Base-by-base conservation (phyloP, 2,888 invertebrate genomes). In the Seira ritae region DNA sequence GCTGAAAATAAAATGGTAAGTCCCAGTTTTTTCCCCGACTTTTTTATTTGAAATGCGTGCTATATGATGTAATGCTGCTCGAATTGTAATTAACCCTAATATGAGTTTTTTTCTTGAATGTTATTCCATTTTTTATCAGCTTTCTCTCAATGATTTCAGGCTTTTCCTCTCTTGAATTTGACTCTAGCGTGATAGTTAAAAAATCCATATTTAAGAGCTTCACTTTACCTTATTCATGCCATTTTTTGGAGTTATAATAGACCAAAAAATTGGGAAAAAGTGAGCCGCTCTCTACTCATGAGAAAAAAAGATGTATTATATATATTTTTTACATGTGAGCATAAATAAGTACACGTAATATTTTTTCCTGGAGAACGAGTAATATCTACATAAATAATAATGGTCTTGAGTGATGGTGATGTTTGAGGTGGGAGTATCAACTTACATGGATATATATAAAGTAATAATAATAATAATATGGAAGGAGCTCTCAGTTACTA, bases 71-170 rank as follows among this genome's bases (percentile, higher is more conserved):
- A 78, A 81, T 79, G 78, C 69, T 78, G 80, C 80, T n/a, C n/a
- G n/a, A 86, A 85, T 86, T 85, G 87, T 87, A 87, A 87, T 87
- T 87, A 87, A 87, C 86, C 87, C 77, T 87, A 87, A 87, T 87
- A 85, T 83, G 77, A 83, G 67, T 84, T 83, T 84, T 84, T 75
- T 50, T 75, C 73, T 66, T 31, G 73, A 84, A 81, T 84, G 68
- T 80, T 50, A 46, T 70, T 69, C 68, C 50, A 23, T 74, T 76
- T 84, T 84, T 84, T 84, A 80, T 83, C 79, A 80, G 81, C 76
- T 82, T 78, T 85, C 83, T 80, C 69, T 79, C 78, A 81, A 85
- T 85, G 84, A 82, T 84, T 84, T 81, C 86, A 72, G 80, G 85
- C 80, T 84, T 87, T 80, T 81, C 80, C 83, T 84, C 87, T 87